Evolutionary conservation across 2,797 vertebrate species (phyloP).

Genomic region (Austrolebias charrua): DNA sequence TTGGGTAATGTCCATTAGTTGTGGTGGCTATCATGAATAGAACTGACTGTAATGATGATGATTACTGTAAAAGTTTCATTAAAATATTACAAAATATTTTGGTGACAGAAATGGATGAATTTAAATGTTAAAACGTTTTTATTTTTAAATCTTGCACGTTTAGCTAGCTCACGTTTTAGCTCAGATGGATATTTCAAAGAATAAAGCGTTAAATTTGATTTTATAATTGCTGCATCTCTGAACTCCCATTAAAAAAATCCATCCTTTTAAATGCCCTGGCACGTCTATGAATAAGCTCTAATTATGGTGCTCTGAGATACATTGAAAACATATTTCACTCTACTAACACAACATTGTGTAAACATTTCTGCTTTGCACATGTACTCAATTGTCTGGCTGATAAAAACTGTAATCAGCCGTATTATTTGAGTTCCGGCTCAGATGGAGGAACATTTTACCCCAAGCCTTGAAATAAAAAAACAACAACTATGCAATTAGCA

Average conservation of each 20-base stretch:
- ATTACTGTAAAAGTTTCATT: too few relatives aligned
- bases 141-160: too few relatives aligned
- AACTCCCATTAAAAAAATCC: not conserved
- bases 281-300: conserved; percentile 10
- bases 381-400: conserved; percentile 12
- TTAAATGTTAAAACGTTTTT: too few relatives aligned
- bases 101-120: too few relatives aligned
- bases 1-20: too few relatives aligned
- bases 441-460: conserved; percentile 42
- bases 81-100: too few relatives aligned
- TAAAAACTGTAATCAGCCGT: conserved; percentile 9
- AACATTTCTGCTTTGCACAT: conserved; percentile 9
- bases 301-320: not conserved
- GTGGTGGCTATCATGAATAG: too few relatives aligned
- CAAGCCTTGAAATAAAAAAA: conserved; percentile 28
- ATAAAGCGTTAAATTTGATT: too few relatives aligned
- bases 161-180: too few relatives aligned
- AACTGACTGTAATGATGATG: too few relatives aligned
- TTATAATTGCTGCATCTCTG: not conserved
- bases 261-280: not conserved
- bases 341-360: not conserved
- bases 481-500: conserved; percentile 74
- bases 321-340: conserved; percentile 5
- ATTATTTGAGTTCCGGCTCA: conserved; percentile 23
- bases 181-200: too few relatives aligned